Evolutionary conservation across 2,797 vertebrate genomes (phyloP), one percentile per base, ranked within the genome.

Genomic region (Pseudopleuronectes americanus): DNA sequence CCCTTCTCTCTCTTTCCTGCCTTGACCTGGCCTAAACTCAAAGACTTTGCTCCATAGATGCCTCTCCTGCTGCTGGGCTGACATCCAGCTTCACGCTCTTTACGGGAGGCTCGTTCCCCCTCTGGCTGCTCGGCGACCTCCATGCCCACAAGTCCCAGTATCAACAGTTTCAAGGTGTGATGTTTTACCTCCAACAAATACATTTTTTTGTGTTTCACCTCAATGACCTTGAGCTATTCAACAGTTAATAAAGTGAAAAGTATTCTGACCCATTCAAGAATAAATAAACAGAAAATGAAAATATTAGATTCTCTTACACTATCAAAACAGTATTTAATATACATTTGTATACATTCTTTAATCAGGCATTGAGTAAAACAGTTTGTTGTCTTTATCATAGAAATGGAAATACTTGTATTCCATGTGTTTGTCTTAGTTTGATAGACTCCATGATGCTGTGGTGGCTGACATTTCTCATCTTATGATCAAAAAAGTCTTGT

Each of bases 131-230:
- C 21, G 4, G 36, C 24, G 28, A 76, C 76, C 80, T 81, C 71
- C 56, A 48, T 77, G 45, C 81, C 81, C 60, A 73, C 86, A 81
- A 72, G 60, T 47, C 57, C 69, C 71, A 84, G 68, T 61, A 79
- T 87, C 80, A 87, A 85, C 83, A 89, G 80, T 84, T 82, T 61
- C 58, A 67, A 62, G 52, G 64, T 76, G 64, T 75, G 74, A 22
- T 79, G 70, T 82, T 83, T 83, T 82, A 79, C 65, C 48, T 57
- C 47, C 10, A 59, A 65, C 28, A 65, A n/a, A 74, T 81, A n/a
- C 41, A 36, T 13, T 41, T 68, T 72, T 74, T 48, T 47, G 4
- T 43, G 55, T 71, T 76, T 81, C 14, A 67, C 24, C 74, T 61
- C 49, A 58, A 22, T 1, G 10, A 85, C 60, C 41, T 36, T 28